Conservation (phyloP, 2,113 vertebrate species). For the Mustelus asterias region DNA sequence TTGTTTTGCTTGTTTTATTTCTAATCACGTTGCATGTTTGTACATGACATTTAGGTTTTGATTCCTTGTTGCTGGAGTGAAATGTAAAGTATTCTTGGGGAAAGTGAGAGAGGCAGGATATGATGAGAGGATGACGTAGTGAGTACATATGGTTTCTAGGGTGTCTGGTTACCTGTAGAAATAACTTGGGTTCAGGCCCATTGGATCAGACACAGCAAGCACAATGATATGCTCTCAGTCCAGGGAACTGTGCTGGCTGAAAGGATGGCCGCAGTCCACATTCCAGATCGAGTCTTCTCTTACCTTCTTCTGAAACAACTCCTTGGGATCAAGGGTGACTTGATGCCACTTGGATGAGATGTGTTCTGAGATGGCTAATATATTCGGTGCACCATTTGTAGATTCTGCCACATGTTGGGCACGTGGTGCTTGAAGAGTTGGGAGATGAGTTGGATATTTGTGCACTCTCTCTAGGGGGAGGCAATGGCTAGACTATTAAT, state of each 20-base stretch:
- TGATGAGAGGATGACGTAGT: not conserved
- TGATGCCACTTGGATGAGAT: too few species aligned
- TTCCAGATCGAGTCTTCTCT: not conserved
- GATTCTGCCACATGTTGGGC: too few species aligned
- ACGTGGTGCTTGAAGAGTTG: too few species aligned
- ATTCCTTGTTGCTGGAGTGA: not conserved
- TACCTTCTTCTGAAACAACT: too few species aligned
- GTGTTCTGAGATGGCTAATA: too few species aligned
- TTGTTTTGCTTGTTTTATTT: not conserved
- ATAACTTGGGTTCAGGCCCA: not conserved
- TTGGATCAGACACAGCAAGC: not conserved
- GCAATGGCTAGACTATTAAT: too few species aligned
- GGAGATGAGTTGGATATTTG: too few species aligned
- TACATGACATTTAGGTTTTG: not conserved
- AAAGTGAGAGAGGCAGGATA: not conserved
- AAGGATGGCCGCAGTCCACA: not conserved
- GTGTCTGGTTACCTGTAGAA: not conserved
- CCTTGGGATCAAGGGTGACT: too few species aligned
- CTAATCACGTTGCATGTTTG: not conserved
- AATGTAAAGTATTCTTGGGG: not conserved
- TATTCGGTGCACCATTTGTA: too few species aligned
- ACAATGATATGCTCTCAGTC: not conserved
- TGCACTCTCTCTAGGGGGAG: too few species aligned
- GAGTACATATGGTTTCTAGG: not conserved
- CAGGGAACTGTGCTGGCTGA: not conserved